Percentiles rank a stretch among this genome's conserved stretches.
Conservation (phyloP, 1,140 invertebrate species). For the Drosophila novamexicana region DNA sequence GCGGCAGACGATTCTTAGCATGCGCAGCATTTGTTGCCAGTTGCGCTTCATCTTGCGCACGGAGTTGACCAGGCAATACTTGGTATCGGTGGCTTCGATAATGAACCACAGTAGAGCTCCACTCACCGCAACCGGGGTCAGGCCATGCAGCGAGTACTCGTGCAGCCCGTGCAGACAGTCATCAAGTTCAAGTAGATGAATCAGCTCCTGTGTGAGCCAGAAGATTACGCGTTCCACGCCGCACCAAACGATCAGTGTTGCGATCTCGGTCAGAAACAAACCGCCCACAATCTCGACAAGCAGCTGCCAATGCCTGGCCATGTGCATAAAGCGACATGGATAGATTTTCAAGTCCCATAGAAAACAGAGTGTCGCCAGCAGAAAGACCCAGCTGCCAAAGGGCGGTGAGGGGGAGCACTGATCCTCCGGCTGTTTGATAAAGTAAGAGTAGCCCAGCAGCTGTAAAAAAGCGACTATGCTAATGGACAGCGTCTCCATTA, state of each 20-base stretch:
- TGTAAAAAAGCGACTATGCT: slow-evolving; percentile 37
- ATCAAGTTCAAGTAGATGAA: background rate
- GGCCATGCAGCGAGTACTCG: slow-evolving; percentile 44
- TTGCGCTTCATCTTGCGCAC: background rate
- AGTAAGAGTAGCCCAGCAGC: slow-evolving; percentile 40
- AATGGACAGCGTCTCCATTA: slow-evolving; percentile 45
- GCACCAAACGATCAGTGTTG: slow-evolving; percentile 58
- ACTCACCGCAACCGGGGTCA: slow-evolving; percentile 25
- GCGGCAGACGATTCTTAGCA: slow-evolving; percentile 18
- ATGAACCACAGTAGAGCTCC: slow-evolving; percentile 41
- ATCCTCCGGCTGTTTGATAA: slow-evolving; percentile 54
- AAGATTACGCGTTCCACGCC: slow-evolving; percentile 44
- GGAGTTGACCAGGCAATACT: background rate
- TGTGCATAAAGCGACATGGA: slow-evolving; percentile 49
- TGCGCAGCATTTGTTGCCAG: background rate
- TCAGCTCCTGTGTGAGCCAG: slow-evolving; percentile 2
- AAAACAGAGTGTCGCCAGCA: slow-evolving; percentile 39
- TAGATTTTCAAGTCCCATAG: slow-evolving; percentile 50
- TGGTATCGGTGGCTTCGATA: slow-evolving; percentile 45
- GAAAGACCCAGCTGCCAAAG: slow-evolving; percentile 54
- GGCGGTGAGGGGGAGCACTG: slow-evolving; percentile 55
- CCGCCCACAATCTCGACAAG: slow-evolving; percentile 40
- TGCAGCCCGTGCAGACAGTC: background rate
- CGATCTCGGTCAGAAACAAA: slow-evolving; percentile 48
- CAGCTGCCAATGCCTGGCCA: slow-evolving; percentile 37